Evolutionary conservation across 2,888 invertebrate species (phyloP), one percentile per base, ranked within the genome.

Genomic region (Caenorhabditis doughertyi): DNA sequence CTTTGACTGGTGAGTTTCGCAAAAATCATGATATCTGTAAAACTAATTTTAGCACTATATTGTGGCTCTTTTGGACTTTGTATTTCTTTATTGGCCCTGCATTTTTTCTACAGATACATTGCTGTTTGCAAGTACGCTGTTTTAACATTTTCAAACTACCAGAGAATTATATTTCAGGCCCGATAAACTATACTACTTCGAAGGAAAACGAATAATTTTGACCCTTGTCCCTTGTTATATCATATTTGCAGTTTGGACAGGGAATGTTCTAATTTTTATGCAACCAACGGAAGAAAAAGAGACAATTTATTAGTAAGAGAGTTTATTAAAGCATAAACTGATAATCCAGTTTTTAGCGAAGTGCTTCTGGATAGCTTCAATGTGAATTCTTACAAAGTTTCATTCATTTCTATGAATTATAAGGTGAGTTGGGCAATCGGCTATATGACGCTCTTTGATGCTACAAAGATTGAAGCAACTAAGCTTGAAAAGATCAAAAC

Each of bases 81-180:
- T 47, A 65, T 79, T 47, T 64, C 70, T 0, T 23, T 79, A 11
- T 32, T 79, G 0, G 62, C 79, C 0, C 56, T 71, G 13, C 79
- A 79, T 0, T 79, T 79, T n/a, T 70, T 27, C n/a, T 79, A 79
- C 32, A 23, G 79, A 56, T 79, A 79, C 51, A 65, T 71, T 47
- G 62, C 70, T 0, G 71, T 79, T 25, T 79, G 79, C 64, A 71
- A 58, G 70, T 77, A 29, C 7, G 11, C 16, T n/a, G n/a, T n/a
- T n/a, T n/a, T n/a, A n/a, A n/a, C n/a, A n/a, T n/a, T n/a, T n/a
- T n/a, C n/a, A n/a, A n/a, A n/a, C n/a, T n/a, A n/a, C n/a, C n/a
- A n/a, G n/a, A n/a, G n/a, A n/a, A n/a, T n/a, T n/a, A n/a, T n/a
- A n/a, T n/a, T n/a, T 73, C 18, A 73, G 73, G 21, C 67, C 74